These are phyloP conservation scores for Didymodactylos carnosus DNA, from an alignment of 2,888 invertebrate genomes.

Conservation along the genomic window DNA sequence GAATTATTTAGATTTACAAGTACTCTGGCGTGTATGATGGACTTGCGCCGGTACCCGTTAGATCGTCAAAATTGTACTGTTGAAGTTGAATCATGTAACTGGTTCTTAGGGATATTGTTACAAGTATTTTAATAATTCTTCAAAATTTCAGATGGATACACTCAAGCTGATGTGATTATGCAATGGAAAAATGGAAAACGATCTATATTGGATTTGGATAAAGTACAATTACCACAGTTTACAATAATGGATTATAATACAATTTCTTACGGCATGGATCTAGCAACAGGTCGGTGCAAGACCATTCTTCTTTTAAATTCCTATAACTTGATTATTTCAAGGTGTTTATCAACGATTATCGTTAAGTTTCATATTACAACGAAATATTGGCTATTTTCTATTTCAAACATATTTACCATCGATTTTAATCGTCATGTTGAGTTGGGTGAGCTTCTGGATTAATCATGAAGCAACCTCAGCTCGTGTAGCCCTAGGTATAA, in stretches of 20 bases:
- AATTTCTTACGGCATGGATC: conserved; percentile 69
- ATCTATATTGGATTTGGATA: conserved; percentile 77
- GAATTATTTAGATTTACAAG: conserved; percentile 65
- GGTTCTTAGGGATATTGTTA: too few species aligned
- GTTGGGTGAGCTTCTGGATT: conserved; percentile 97
- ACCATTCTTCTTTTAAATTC: not conserved
- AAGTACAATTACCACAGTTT: conserved; percentile 84
- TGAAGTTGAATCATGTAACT: conserved; percentile 96
- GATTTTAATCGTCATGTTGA: conserved; percentile 85
- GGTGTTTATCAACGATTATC: conserved; percentile 62
- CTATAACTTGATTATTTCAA: not conserved
- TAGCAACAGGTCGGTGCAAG: conserved; percentile 55
- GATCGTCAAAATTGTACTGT: conserved; percentile 97
- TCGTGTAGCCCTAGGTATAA: conserved; percentile 63
- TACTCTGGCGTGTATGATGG: conserved; percentile 97
- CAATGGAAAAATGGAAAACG: conserved; percentile 58
- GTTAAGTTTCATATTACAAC: conserved; percentile 69
- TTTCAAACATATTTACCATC: conserved; percentile 92
- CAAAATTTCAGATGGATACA: conserved; percentile 90
- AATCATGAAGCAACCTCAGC: conserved; percentile 94
- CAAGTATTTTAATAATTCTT: too few species aligned
- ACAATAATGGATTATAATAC: conserved; percentile 81
- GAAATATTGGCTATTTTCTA: conserved; percentile 91
- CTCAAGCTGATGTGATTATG: conserved; percentile 85
- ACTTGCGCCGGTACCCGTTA: conserved; percentile 87